A percentile compares a stretch with the other conserved stretches of the same genome.
These are phyloP conservation scores for Melanotaenia nigrans DNA, from an alignment of 2,797 vertebrate genomes.

Conservation along the genomic window DNA sequence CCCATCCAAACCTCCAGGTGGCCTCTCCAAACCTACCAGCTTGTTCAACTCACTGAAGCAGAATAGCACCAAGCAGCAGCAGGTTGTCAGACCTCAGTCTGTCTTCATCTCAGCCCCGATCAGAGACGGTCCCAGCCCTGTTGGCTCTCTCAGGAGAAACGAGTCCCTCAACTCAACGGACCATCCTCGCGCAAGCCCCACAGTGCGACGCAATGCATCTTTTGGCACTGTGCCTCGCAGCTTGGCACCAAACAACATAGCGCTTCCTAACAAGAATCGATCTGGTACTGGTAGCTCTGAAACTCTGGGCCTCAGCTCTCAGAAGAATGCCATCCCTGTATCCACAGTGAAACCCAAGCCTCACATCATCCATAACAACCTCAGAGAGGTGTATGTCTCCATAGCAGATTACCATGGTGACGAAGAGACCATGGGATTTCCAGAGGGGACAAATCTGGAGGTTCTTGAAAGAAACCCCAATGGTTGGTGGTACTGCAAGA, in stretches of 20 bases:
- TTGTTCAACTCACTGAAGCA: slow-evolving; percentile 87
- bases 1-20: slow-evolving; percentile 94
- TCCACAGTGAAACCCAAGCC: slow-evolving; percentile 95
- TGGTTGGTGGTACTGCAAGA: slow-evolving; percentile 99
- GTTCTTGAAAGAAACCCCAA: slow-evolving; percentile 98
- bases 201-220: slow-evolving; percentile 92
- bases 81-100: slow-evolving; percentile 94
- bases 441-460: slow-evolving; percentile 98
- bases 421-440: slow-evolving; percentile 97
- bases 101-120: slow-evolving; percentile 91
- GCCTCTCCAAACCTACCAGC: slow-evolving; percentile 87
- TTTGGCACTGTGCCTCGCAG: slow-evolving; percentile 84
- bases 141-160: slow-evolving; percentile 92
- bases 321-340: slow-evolving; percentile 88
- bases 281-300: slow-evolving; percentile 80
- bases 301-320: slow-evolving; percentile 78
- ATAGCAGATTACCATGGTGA: slow-evolving; percentile 99
- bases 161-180: slow-evolving; percentile 94
- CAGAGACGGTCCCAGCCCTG: slow-evolving; percentile 73
- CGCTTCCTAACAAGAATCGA: slow-evolving; percentile 67
- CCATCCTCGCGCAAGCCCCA: slow-evolving; percentile 83
- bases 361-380: slow-evolving; percentile 97
- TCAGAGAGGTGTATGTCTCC: slow-evolving; percentile 92
- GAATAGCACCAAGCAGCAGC: slow-evolving; percentile 91
- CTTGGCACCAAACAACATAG: slow-evolving; percentile 66